Evolutionary conservation across 2,113 vertebrate species (phyloP).

Genomic region (Mesitornis unicolor): DNA sequence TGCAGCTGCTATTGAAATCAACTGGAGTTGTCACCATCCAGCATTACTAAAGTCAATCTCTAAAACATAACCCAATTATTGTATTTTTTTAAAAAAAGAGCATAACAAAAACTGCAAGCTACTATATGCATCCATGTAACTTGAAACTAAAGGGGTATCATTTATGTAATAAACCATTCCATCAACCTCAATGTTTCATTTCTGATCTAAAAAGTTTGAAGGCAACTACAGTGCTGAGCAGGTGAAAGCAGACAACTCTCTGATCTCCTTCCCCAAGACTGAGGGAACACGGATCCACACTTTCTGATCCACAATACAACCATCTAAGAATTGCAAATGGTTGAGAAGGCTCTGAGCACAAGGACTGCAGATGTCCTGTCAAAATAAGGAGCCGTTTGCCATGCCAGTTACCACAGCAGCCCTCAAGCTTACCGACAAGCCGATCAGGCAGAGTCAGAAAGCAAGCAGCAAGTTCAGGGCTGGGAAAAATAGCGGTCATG

Average conservation of each 20-base stretch:
- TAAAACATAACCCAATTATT: neutral
- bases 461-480: neutral
- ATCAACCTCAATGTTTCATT: neutral
- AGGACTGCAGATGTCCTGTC: neutral
- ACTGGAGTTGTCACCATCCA: slow-evolving; percentile 2
- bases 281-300: neutral
- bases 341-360: neutral
- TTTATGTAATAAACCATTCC: neutral
- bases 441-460: neutral
- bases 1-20: slow-evolving; percentile 62
- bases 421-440: neutral
- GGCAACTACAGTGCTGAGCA: neutral
- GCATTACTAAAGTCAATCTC: neutral
- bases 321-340: neutral
- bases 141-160: neutral
- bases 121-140: neutral
- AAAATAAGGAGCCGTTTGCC: neutral
- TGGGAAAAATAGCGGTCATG: too few relatives aligned
- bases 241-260: neutral
- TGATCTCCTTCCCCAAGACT: neutral
- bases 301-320: neutral
- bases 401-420: neutral
- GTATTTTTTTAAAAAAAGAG: neutral
- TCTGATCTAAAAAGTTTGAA: neutral
- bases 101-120: neutral